Evolutionary conservation across 2,113 vertebrate species (phyloP), one percentile per base, ranked within the genome.

Genomic region (Eurypyga helias): DNA sequence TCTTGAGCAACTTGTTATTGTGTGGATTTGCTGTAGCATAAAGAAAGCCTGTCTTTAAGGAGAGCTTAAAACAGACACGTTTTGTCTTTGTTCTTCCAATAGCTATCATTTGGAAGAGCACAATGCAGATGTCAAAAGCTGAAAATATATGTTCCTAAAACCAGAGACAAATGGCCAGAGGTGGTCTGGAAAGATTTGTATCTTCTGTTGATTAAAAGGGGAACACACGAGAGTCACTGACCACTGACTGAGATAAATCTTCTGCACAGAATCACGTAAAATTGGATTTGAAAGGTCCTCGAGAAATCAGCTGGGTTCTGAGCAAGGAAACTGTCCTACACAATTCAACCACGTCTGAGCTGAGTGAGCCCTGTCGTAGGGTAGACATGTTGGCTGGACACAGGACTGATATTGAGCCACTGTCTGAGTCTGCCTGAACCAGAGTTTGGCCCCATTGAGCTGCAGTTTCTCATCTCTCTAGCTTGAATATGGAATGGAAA

Each of bases 231-330:
- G 34, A 80, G 62, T 57, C 55, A 46, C 33, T 71, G 78, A 69
- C 52, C 89, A 65, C 38, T 64, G 36, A 62, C 61, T 78, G 71
- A 80, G 25, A 88, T 55, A 90, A 88, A 83, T 86, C 64, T 84
- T 89, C 69, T 86, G 26, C 33, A 55, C 24, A 69, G 73, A 81
- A 80, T 57, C 41, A 73, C 0, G 1, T 70, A 73, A 83, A 92
- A 93, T 66, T 73, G 13, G 7, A 70, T 89, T 89, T 93, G 94
- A 96, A 92, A 86, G 8, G 33, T 93, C 60, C 31, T 92, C 8
- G 2, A 93, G 67, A 93, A 90, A 70, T 85, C 52, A 77, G 3
- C 25, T 49, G 38, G 1, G 3, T 69, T 80, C 54, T 86, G 49
- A 41, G 21, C 31, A 86, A 58, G 13, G 62, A 84, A 46, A 24